Evolutionary conservation across 2,113 vertebrate genomes (phyloP), one percentile per base, ranked within the genome.

Genomic region (Lophura nycthemera): DNA sequence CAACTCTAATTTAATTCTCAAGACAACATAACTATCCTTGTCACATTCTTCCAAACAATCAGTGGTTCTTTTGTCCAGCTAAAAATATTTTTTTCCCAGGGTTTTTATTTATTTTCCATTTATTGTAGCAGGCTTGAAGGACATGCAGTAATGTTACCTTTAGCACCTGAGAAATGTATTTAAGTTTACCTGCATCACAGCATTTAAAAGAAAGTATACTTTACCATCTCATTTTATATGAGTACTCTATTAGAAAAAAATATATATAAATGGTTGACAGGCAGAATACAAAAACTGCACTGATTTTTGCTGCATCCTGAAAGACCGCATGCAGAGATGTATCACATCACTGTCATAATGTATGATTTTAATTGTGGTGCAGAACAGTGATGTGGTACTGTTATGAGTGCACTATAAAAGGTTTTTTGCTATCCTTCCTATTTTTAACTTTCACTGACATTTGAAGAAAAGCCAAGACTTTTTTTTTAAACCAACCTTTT

Each of bases 321-420:
- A 95, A 92, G 66, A 83, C 76, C 83, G 84, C 91, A 72, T 84
- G 84, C 43, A 72, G 74, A 89, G 52, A 84, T 69, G 40, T 73
- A 86, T 81, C 90, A 69, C 70, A 79, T 88, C 86, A 84, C 52
- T 94, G 80, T 88, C 92, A 89, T 27, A 75, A 75, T 8, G 57
- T 40, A 94, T 90, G 61, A 52, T 67, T 84, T 90, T 94, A 93
- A 95, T 65, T 84, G 73, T 64, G 54, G 52, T 70, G 13, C 69
- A 92, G 66, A 90, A 32, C 40, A 70, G 9, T 77, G 72, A 71
- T 43, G 61, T 88, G 52, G 47, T 84, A 52, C 61, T 92, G 52
- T 64, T 94, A 84, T 89, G 73, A 95, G 86, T 90, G 57, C 43
- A 76, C 34, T 71, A 69, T 82, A 84, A 92, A 95, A 94, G 52